phyloP scores from a whole-genome alignment of 2,888 invertebrate genomes.

The Scrobipalpa atriplicella region DNA sequence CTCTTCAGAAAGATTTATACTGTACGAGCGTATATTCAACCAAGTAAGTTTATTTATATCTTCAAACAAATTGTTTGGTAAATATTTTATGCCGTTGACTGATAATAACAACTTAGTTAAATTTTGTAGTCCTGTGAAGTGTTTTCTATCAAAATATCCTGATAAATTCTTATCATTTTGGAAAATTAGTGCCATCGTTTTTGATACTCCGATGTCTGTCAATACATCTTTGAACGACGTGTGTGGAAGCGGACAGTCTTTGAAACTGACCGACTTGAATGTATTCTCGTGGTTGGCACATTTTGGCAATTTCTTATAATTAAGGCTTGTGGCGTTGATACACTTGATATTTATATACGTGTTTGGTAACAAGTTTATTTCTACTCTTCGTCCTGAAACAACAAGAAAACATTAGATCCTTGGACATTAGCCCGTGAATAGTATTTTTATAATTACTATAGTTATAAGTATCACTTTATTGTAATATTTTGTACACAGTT shows the following conservation, averaged over 20 bases:
- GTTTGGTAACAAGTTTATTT: constrained; percentile 70
- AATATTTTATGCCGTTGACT: constrained; percentile 83
- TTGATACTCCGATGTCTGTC: constrained; percentile 70
- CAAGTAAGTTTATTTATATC: constrained; percentile 84
- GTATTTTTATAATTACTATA: too few relatives aligned
- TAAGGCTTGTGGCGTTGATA: constrained; percentile 65
- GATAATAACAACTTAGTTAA: constrained; percentile 81
- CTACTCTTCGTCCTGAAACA: constrained; percentile 69
- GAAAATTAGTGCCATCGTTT: constrained; percentile 80
- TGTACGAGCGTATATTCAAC: constrained; percentile 85
- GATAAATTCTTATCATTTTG: constrained; percentile 79
- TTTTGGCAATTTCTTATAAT: constrained; percentile 74
- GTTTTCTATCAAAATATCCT: constrained; percentile 80
- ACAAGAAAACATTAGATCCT: constrained; percentile 34
- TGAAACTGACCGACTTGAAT: constrained; percentile 76
- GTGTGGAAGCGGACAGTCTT: constrained; percentile 80
- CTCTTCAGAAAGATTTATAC: constrained; percentile 80
- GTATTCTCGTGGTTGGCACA: constrained; percentile 67
- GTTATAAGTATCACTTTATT: too few relatives aligned
- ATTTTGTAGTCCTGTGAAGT: constrained; percentile 82
- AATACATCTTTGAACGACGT: constrained; percentile 77
- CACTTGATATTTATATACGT: constrained; percentile 74
- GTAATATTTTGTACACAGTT: too few relatives aligned
- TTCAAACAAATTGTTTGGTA: constrained; percentile 84
- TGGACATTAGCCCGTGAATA: too few relatives aligned